Conservation (phyloP, 2,888 invertebrate species). For the Argynnis bischoffii region DNA sequence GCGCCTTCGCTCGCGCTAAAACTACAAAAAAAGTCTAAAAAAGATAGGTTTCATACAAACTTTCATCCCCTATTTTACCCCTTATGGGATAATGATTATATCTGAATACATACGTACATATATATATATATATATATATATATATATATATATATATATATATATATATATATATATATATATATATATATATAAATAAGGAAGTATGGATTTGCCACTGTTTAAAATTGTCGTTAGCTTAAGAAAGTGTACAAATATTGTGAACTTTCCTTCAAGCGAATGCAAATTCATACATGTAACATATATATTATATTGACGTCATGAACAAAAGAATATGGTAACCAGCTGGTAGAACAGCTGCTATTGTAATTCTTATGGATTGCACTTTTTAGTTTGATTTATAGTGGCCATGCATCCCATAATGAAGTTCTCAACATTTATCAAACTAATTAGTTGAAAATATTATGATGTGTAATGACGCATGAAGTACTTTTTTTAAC, state of each 20-base stretch:
- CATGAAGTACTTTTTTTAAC: not conserved
- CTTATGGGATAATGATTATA: too few species aligned
- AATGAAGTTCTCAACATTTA: slow-evolving; percentile 6
- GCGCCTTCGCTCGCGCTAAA: too few species aligned
- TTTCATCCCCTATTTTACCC: too few species aligned
- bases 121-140: too few species aligned
- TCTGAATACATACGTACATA: too few species aligned
- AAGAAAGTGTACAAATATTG: not conserved
- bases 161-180: too few species aligned
- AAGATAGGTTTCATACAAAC: too few species aligned
- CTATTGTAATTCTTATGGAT: slow-evolving; percentile 66
- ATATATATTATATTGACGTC: slow-evolving; percentile 53
- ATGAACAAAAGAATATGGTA: slow-evolving; percentile 54
- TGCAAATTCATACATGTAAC: not conserved
- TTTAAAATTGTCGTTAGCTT: too few species aligned
- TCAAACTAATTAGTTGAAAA: slow-evolving; percentile 35
- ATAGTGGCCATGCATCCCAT: not conserved
- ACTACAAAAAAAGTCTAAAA: too few species aligned
- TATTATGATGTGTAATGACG: slow-evolving; percentile 48
- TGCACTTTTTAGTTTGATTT: slow-evolving; percentile 41
- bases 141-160: too few species aligned
- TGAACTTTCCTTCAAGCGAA: slow-evolving; percentile 5
- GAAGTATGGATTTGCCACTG: too few species aligned
- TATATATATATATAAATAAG: too few species aligned
- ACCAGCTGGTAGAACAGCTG: slow-evolving; percentile 68